phyloP scores from a whole-genome alignment of 2,113 vertebrate species.

The Catharus minimus region DNA sequence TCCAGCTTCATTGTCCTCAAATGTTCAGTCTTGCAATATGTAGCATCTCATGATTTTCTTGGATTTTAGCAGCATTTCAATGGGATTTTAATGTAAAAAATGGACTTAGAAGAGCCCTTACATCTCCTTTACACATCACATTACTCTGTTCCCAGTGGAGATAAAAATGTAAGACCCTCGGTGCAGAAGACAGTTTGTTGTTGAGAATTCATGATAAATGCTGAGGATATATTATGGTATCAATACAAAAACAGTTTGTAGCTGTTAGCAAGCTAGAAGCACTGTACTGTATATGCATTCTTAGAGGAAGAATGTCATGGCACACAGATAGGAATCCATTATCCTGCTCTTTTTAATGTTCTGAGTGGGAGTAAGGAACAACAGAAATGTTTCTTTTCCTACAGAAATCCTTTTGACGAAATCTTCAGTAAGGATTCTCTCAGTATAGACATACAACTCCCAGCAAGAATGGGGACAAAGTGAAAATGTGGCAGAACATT shows the following conservation, averaged over 20 bases:
- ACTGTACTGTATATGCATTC: background rate
- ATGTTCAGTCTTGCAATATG: background rate
- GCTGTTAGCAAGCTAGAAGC: background rate
- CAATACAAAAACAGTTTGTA: background rate
- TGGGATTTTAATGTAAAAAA: background rate
- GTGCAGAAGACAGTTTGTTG: background rate
- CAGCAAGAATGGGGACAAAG: background rate
- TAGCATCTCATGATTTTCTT: background rate
- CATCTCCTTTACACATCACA: background rate
- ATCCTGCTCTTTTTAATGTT: background rate
- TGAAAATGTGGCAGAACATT: background rate
- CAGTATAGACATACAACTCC: background rate
- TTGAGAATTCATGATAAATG: background rate
- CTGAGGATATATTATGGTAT: background rate
- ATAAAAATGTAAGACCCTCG: background rate
- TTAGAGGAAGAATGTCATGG: background rate
- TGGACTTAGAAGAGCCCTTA: background rate
- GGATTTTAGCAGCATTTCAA: background rate
- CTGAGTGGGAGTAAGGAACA: background rate
- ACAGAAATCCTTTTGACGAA: background rate
- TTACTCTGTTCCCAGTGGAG: background rate
- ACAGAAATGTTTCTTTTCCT: conserved; percentile 6
- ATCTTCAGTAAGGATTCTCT: background rate
- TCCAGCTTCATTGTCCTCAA: rapidly evolving
- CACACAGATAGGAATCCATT: background rate